Conservation (phyloP, 2,888 invertebrate species). For the Eremobia ochroleuca region DNA sequence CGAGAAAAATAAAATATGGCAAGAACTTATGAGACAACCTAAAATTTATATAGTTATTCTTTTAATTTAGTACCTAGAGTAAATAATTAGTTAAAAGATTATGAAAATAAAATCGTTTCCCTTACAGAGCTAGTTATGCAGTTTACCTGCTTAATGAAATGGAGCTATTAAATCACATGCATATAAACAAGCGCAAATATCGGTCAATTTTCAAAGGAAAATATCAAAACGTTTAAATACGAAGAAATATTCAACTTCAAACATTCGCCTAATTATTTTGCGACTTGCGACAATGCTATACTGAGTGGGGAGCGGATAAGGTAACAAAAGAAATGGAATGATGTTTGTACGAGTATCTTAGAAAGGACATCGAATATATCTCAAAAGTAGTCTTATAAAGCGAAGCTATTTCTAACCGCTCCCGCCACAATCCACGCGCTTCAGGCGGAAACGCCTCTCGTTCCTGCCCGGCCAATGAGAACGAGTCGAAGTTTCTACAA, state of each 20-base stretch:
- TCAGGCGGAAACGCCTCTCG: too few relatives aligned
- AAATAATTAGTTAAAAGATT: too few relatives aligned
- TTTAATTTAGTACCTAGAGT: too few relatives aligned
- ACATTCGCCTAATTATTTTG: constrained; percentile 44
- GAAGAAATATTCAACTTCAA: constrained; percentile 39
- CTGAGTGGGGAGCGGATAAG: not conserved
- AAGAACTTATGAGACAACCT: too few relatives aligned
- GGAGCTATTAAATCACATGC: not conserved
- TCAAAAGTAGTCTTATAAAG: not conserved
- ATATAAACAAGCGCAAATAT: constrained; percentile 13
- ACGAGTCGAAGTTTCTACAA: too few relatives aligned
- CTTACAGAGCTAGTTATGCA: not conserved
- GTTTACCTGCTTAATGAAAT: not conserved
- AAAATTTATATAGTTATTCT: too few relatives aligned
- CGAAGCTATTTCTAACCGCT: too few relatives aligned
- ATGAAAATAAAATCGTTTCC: too few relatives aligned
- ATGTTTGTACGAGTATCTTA: too few relatives aligned
- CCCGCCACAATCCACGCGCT: too few relatives aligned
- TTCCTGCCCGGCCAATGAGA: too few relatives aligned
- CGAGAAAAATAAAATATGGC: too few relatives aligned
- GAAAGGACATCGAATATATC: not conserved
- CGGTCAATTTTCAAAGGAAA: constrained; percentile 37
- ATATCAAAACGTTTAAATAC: constrained; percentile 25
- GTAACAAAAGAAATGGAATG: not conserved
- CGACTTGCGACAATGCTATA: not conserved